Conservation (phyloP, 2,113 vertebrate genomes). For the Numenius arquata region DNA sequence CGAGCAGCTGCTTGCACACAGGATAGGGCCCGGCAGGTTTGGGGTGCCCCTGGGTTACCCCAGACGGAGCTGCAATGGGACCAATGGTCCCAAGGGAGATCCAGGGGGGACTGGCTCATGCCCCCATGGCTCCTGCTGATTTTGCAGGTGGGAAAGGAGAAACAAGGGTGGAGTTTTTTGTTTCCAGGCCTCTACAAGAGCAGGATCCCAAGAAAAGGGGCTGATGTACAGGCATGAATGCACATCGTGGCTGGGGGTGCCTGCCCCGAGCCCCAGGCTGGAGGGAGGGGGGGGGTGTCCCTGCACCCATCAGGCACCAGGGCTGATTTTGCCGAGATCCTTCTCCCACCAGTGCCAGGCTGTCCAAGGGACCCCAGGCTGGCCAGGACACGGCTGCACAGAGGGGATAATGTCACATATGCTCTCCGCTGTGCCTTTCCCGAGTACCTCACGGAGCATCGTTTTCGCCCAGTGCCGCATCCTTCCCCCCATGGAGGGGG, state of each 20-base stretch:
- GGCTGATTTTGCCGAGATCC: not conserved
- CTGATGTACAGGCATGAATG: not conserved
- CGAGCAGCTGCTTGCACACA: not conserved
- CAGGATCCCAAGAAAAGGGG: not conserved
- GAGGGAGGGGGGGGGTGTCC: not conserved
- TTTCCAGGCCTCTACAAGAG: not conserved
- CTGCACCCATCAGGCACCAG: accelerated
- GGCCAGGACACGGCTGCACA: not conserved
- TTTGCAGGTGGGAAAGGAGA: not conserved
- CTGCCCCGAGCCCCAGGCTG: not conserved
- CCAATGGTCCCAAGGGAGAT: not conserved
- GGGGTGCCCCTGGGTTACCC: not conserved
- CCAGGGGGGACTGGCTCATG: not conserved
- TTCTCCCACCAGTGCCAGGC: not conserved
- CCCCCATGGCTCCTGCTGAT: not conserved
- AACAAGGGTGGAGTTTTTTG: not conserved
- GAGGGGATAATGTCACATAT: not conserved
- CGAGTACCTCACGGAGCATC: accelerated
- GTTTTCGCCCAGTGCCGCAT: accelerated
- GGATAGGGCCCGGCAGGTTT: accelerated
- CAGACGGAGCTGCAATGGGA: not conserved
- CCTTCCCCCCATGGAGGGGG: not conserved
- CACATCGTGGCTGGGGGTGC: not conserved
- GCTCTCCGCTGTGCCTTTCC: not conserved
- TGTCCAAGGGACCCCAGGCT: not conserved